These are phyloP conservation scores for Caenorhabditis virilis DNA, from an alignment of 2,888 invertebrate species.

Conservation along the genomic window DNA sequence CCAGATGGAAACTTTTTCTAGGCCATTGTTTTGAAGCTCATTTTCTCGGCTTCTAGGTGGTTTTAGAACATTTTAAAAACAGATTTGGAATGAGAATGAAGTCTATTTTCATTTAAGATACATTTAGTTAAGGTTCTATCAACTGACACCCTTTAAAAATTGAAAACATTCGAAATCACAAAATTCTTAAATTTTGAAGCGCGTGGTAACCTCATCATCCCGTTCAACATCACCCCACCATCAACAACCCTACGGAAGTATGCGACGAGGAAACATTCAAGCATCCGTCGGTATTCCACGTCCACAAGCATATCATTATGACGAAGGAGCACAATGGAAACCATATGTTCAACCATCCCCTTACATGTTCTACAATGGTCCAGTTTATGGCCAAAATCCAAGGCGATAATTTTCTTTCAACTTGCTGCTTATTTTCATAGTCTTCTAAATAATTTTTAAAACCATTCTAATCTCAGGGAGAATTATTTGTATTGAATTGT, in stretches of 20 bases:
- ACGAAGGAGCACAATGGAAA: slow-evolving; percentile 39
- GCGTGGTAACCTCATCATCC: slow-evolving; percentile 22
- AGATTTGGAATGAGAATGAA: too few relatives aligned
- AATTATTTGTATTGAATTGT: too few relatives aligned
- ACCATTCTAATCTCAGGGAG: too few relatives aligned
- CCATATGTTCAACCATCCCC: slow-evolving; percentile 45
- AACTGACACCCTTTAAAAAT: too few relatives aligned
- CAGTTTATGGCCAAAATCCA: slow-evolving; percentile 35
- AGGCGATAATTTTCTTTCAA: too few relatives aligned
- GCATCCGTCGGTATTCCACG: slow-evolving; percentile 6
- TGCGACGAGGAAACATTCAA: background rate
- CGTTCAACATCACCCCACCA: slow-evolving; percentile 31
- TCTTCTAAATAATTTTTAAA: background rate
- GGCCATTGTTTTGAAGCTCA: too few relatives aligned
- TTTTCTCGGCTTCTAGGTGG: too few relatives aligned
- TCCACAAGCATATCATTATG: slow-evolving; percentile 29
- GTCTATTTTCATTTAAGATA: too few relatives aligned
- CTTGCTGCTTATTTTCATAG: background rate
- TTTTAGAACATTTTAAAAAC: too few relatives aligned
- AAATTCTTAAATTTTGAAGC: slow-evolving; percentile 6
- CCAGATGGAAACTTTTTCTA: too few relatives aligned
- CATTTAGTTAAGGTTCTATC: too few relatives aligned
- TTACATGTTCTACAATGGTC: slow-evolving; percentile 39
- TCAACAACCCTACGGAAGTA: slow-evolving; percentile 15
- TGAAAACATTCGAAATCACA: too few relatives aligned